Evolutionary conservation across 92 coral and sea anemone genomes (phyloP), one percentile per base, ranked within the genome.

Genomic region (Umimayanthus kanabou): DNA sequence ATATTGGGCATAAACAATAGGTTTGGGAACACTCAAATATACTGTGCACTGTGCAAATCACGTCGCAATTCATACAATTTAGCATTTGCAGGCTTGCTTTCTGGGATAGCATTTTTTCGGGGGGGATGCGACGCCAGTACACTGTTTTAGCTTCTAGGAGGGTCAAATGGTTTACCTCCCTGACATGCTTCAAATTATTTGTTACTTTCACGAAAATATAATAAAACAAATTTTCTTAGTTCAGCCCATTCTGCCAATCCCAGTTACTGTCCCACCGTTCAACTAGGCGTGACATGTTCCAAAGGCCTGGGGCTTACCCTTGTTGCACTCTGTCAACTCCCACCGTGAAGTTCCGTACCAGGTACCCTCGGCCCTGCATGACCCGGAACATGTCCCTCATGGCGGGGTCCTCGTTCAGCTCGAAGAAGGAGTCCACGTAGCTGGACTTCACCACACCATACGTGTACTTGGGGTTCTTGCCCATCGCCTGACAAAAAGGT

Each of bases 371-470:
- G 33, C 86, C 88, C 72, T 90, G 89, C 98, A 95, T 95, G 85
- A 91, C 93, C 20, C 87, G 87, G 88, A 95, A 95, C 94, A 95
- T 85, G 65, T 88, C 88, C 47, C 79, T 89, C 98, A 95, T 93
- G 76, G 89, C 93, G 9, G 96, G 93, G 67, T 95, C 98, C 85
- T 95, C 94, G 77, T 93, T 95, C 28, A 91, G 92, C 75, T 95
- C 98, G 81, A 95, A 95, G 90, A 91, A 95, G 22, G 95, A 93
- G 75, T 95, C 98, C 39, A 95, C 98, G 42, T 85, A 95, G 70
- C 98, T 95, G 11, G 98, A 95, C 91, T 95, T 95, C 5, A 95
- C 98, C 8, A 95, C 98, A 39, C 98, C 96, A 87, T 91, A 95
- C 73, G 96, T 88, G 77, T 93, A 77, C 79, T 84, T 85, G 20